Base-by-base conservation (phyloP, 1,140 invertebrate genomes). In the Pseudoatta argentina region DNA sequence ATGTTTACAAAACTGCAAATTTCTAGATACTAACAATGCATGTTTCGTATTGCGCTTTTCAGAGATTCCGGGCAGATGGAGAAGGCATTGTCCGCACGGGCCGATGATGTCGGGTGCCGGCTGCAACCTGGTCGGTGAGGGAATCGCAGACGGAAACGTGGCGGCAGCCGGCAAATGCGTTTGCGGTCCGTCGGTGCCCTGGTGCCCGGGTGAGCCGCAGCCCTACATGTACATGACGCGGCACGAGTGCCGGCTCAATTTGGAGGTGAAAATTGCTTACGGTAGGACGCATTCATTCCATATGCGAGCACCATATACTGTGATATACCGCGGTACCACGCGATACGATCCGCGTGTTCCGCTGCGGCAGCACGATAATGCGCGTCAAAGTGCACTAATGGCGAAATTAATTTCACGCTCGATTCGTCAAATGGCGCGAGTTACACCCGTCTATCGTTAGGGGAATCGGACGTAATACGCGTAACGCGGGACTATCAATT, bases 1-100 rank as follows among this genome's bases (percentile, higher is more conserved):
- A 6, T 66, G 18, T 69, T 24, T 18, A 27, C 14, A 53, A 53
- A 18, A 12, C 2, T 72, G 21, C 7, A 1, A 51, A 27, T 16
- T 24, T 73, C 10, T n/a, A 12, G 14, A 7, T 21, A 21, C 39
- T 44, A 14, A 30, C 16, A 30, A 5, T 18, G n/a, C 24, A 21
- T 3, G 18, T 55, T 55, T 5, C 34, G 64, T 34, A 5, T 85
- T 87, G 16, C 5, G 39, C 21, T 76, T 92, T 87, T 1, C 86
- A 95, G 94, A 94, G 72, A 95, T 95, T 51, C 94, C 94, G 12
- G 94, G 94, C 21, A 92, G 93, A 90, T 94, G 93, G 93, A 92
- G 93, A 53, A 92, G 94, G 76, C 94, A 94, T 59, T 95, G 94
- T 87, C 92, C 93, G 7, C 90, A 91, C 78, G 91, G 92, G 27